phyloP scores from a whole-genome alignment of 2,113 vertebrate species.

The Notothenia rossii region DNA sequence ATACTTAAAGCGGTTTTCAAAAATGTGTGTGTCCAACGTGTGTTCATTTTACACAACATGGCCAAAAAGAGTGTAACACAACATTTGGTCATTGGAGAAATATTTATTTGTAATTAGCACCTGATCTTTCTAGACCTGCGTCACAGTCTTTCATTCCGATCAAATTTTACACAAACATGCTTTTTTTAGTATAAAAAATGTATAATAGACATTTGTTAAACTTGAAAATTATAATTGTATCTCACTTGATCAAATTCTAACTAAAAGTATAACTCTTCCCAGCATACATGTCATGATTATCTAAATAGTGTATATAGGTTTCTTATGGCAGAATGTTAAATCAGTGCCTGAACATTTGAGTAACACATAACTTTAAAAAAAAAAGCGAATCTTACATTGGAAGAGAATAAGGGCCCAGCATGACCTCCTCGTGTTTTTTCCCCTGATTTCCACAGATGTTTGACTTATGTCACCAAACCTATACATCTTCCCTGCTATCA shows the following conservation, averaged over 20 bases:
- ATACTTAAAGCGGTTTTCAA: too few relatives aligned
- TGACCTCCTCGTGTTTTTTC: too few relatives aligned
- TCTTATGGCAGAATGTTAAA: not conserved
- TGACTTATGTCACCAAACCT: too few relatives aligned
- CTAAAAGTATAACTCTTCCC: too few relatives aligned
- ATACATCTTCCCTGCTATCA: not conserved
- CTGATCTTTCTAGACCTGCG: slow-evolving; percentile 31
- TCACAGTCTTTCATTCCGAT: slow-evolving; percentile 32
- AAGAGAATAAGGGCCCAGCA: too few relatives aligned
- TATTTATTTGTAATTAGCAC: slow-evolving; percentile 57
- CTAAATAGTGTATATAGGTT: too few relatives aligned
- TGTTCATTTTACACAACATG: not conserved
- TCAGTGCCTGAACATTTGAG: not conserved
- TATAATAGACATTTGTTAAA: not conserved
- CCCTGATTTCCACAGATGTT: too few relatives aligned
- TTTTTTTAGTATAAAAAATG: slow-evolving; percentile 33
- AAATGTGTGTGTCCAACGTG: too few relatives aligned
- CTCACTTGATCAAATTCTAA: too few relatives aligned
- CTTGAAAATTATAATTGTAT: not conserved
- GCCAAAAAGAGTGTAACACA: not conserved
- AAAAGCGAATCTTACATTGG: not conserved
- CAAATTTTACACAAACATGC: slow-evolving; percentile 32
- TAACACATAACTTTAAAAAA: not conserved
- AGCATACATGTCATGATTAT: too few relatives aligned
- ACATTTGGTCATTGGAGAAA: not conserved